Percentiles rank a stretch among this genome's conserved stretches.
These are phyloP conservation scores for Galleria mellonella DNA, from an alignment of 1,140 invertebrate genomes.

Conservation along the genomic window DNA sequence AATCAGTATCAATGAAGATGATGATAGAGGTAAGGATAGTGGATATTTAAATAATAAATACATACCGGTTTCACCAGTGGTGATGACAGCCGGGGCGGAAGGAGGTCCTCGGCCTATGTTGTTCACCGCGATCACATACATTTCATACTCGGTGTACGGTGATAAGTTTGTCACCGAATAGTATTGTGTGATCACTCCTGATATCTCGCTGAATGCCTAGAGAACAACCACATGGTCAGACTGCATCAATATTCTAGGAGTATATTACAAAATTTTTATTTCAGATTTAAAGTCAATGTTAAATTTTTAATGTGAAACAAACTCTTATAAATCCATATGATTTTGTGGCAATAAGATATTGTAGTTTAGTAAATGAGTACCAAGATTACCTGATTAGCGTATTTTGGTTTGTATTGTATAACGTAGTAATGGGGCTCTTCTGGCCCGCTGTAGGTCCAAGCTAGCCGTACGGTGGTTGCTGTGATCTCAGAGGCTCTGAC, in stretches of 20 bases:
- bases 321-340: too few relatives aligned
- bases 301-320: too few relatives aligned
- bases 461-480: slow-evolving; percentile 90
- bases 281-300: too few relatives aligned
- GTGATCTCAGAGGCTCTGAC: slow-evolving; percentile 94
- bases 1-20: too few relatives aligned
- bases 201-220: slow-evolving; percentile 89
- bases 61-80: slow-evolving; percentile 97
- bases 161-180: slow-evolving; percentile 92
- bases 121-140: slow-evolving; percentile 96
- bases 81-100: slow-evolving; percentile 89
- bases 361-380: too few relatives aligned
- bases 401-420: slow-evolving; percentile 96
- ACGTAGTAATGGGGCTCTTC: slow-evolving; percentile 95
- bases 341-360: too few relatives aligned
- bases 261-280: too few relatives aligned
- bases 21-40: too few relatives aligned
- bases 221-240: background rate
- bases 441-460: slow-evolving; percentile 91
- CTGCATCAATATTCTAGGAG: too few relatives aligned
- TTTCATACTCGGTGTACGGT: slow-evolving; percentile 97
- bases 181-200: slow-evolving; percentile 93
- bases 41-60: slow-evolving; percentile 26
- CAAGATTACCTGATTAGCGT: slow-evolving; percentile 78
- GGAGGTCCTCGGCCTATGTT: slow-evolving; percentile 92